Percentiles rank a stretch among this genome's conserved stretches.
These are phyloP conservation scores for Pectinophora gossypiella DNA, from an alignment of 1,140 invertebrate species.

Conservation along the genomic window DNA sequence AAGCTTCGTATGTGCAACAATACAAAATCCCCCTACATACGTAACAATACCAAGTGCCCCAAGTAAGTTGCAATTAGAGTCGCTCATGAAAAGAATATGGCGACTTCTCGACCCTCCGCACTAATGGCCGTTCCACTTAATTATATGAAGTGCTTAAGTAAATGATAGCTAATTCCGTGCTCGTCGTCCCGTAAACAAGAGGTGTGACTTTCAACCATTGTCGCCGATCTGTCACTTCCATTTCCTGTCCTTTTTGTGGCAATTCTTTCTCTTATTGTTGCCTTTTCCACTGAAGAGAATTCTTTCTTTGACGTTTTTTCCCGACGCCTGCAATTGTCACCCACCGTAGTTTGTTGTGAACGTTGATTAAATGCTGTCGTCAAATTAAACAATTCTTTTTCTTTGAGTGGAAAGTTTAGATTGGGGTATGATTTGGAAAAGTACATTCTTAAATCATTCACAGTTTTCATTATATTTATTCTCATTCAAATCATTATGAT, in stretches of 20 bases:
- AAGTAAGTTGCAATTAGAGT: constrained; percentile 44
- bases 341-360: constrained; percentile 52
- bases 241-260: constrained; percentile 52
- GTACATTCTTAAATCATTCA: too few relatives aligned
- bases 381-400: too few relatives aligned
- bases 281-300: constrained; percentile 61
- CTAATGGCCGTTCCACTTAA: constrained; percentile 59
- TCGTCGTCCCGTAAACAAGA: constrained; percentile 60
- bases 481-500: too few relatives aligned
- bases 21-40: too few relatives aligned
- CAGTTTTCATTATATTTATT: too few relatives aligned
- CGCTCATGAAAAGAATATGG: constrained; percentile 42
- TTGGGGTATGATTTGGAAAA: too few relatives aligned
- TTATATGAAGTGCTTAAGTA: constrained; percentile 73
- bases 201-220: constrained; percentile 70
- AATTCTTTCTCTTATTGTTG: constrained; percentile 62
- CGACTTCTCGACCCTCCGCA: constrained; percentile 34
- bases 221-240: constrained; percentile 71
- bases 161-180: constrained; percentile 70
- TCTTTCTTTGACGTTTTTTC: constrained; percentile 49
- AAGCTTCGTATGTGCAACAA: too few relatives aligned
- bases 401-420: too few relatives aligned
- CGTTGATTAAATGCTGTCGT: constrained; percentile 63
- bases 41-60: constrained; percentile 6
- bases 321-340: constrained; percentile 63